Conservation (phyloP, 2,113 vertebrate genomes). For the Ceratotherium simum region DNA sequence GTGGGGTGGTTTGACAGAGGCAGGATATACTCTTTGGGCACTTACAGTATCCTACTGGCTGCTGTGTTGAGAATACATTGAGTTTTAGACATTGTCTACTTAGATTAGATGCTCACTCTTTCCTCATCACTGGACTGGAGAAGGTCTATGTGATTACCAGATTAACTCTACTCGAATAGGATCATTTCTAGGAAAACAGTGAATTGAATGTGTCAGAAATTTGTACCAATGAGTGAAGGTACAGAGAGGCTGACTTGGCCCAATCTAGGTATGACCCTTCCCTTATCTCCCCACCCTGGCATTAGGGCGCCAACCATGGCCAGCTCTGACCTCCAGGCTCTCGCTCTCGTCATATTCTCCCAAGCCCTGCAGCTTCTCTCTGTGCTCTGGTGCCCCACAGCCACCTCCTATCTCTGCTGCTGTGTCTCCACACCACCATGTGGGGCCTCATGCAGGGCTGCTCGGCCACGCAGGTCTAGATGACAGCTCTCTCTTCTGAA, state of each 20-base stretch:
- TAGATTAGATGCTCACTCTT: neutral
- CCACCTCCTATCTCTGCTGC: neutral
- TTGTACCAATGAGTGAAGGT: neutral
- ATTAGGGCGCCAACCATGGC: neutral
- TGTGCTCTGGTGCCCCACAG: fast-evolving
- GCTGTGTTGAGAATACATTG: neutral
- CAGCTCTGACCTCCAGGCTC: neutral
- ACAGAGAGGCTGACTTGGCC: neutral
- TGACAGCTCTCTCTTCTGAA: neutral
- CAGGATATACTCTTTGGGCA: neutral
- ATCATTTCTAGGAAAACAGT: neutral
- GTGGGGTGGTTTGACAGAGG: neutral
- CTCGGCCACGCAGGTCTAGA: too few relatives aligned
- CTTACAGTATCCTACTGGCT: neutral
- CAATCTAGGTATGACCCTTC: neutral
- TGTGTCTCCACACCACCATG: neutral
- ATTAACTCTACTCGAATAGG: neutral
- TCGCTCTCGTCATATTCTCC: neutral
- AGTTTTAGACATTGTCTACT: neutral
- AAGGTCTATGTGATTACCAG: neutral
- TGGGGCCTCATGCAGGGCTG: neutral
- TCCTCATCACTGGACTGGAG: neutral
- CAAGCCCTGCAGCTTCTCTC: neutral
- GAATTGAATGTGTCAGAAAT: neutral
- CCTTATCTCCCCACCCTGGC: neutral